A percentile compares a stretch with the other conserved stretches of the same genome.
Conservation (phyloP, 2,113 vertebrate species). For the Megaptera novaeangliae region DNA sequence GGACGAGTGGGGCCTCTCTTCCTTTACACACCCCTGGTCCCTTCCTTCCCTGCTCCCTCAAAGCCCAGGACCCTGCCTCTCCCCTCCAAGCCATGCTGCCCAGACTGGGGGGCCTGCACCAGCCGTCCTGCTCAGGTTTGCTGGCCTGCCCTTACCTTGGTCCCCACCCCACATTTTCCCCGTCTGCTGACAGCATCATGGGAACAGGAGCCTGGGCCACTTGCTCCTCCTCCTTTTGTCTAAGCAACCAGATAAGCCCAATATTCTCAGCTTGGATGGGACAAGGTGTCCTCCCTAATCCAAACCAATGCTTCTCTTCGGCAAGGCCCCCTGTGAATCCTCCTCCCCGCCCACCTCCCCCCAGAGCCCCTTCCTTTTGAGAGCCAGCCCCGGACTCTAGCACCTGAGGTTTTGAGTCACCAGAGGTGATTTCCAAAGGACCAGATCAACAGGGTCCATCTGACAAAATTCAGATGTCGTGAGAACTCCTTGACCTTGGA, state of each 20-base stretch:
- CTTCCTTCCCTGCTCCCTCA: not conserved
- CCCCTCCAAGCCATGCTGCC: not conserved
- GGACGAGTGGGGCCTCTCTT: not conserved
- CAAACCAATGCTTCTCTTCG: conserved; percentile 71
- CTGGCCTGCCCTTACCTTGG: not conserved
- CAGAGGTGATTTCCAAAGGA: not conserved
- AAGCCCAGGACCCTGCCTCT: not conserved
- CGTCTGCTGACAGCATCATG: not conserved
- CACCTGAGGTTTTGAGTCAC: not conserved
- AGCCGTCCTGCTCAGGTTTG: not conserved
- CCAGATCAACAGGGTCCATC: not conserved
- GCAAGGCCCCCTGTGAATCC: conserved; percentile 31
- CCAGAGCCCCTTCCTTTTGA: not conserved
- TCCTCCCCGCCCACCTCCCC: not conserved
- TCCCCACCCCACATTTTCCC: not conserved
- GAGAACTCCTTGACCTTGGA: not conserved
- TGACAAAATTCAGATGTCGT: not conserved
- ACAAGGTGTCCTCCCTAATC: conserved; percentile 75
- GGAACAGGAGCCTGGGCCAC: not conserved
- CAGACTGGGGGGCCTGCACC: not conserved
- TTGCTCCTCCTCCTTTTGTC: not conserved
- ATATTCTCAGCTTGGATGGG: conserved; percentile 22
- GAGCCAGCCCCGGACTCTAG: not conserved
- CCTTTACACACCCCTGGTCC: not conserved
- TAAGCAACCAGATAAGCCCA: conserved; percentile 30